Conservation (phyloP, 1,140 invertebrate genomes). For the Danaus plexippus region DNA sequence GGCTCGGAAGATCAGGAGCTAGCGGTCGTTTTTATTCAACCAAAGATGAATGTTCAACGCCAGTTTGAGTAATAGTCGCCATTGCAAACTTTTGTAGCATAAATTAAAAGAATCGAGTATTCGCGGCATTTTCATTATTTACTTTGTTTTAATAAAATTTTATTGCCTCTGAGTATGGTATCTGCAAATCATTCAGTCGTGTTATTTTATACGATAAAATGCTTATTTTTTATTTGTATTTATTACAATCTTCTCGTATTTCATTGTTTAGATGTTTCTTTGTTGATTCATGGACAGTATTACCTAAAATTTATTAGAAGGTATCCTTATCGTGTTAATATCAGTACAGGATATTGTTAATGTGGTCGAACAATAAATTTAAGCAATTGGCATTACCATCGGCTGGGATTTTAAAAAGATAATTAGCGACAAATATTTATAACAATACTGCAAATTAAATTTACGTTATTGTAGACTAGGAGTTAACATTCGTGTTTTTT, state of each 20-base stretch:
- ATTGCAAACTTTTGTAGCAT: slow-evolving; percentile 19
- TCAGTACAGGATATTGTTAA: background rate
- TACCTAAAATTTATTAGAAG: slow-evolving; percentile 8
- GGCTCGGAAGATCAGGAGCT: slow-evolving; percentile 1
- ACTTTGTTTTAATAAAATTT: slow-evolving; percentile 32
- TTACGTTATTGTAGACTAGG: too few species aligned
- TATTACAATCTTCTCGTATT: too few species aligned
- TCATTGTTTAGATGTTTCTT: too few species aligned
- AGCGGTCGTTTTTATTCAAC: slow-evolving; percentile 17
- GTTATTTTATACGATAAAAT: slow-evolving; percentile 5
- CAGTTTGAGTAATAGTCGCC: slow-evolving; percentile 25
- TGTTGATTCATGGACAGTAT: background rate
- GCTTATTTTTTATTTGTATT: slow-evolving; percentile 6
- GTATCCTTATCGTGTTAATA: background rate
- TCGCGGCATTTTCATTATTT: slow-evolving; percentile 25
- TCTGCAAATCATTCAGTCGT: slow-evolving; percentile 23
- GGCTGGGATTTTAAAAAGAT: slow-evolving; percentile 32
- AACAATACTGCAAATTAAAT: too few species aligned
- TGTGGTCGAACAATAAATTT: slow-evolving; percentile 1
- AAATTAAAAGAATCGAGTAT: slow-evolving; percentile 23
- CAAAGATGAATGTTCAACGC: slow-evolving; percentile 22
- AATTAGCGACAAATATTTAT: slow-evolving; percentile 23
- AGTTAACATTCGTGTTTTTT: too few species aligned
- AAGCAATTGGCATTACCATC: slow-evolving; percentile 8
- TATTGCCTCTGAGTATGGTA: slow-evolving; percentile 16